Conservation (phyloP, 2,888 invertebrate species). For the Drosophila gaucha region DNA sequence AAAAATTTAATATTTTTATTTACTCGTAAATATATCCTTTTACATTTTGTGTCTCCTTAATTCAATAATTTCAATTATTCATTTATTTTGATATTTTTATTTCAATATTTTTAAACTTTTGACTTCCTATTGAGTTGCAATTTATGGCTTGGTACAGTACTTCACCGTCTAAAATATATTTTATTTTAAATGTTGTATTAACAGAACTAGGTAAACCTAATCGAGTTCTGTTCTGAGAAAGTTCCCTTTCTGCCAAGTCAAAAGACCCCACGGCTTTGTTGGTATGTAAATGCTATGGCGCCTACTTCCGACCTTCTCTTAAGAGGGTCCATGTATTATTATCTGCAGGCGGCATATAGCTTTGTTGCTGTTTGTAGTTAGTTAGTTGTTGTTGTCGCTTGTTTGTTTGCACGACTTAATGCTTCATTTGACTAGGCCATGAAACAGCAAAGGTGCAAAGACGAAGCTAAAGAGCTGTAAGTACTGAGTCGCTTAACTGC, state of each 20-base stretch:
- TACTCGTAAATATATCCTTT: no score
- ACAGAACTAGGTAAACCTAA: no score
- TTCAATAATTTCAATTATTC: no score
- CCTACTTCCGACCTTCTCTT: constrained; percentile 7
- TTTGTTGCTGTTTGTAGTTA: constrained; percentile 44
- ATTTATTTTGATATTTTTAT: no score
- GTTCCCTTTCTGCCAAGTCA: neutral
- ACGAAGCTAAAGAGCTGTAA: constrained; percentile 19
- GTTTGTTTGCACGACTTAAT: constrained; percentile 79
- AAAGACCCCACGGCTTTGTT: constrained; percentile 38
- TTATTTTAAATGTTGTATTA: neutral
- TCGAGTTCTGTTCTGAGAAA: neutral
- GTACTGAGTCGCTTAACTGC: constrained; percentile 40
- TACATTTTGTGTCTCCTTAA: no score
- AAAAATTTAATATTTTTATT: no score
- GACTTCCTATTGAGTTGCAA: neutral
- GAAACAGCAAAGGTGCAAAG: constrained; percentile 16
- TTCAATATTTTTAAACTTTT: neutral
- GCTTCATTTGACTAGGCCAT: constrained; percentile 65
- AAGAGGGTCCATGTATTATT: constrained; percentile 43
- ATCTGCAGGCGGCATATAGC: constrained; percentile 67
- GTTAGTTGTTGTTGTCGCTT: constrained; percentile 54
- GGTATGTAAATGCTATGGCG: constrained; percentile 72
- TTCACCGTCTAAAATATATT: no score
- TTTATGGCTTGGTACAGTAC: no score